Conservation (phyloP, 2,113 vertebrate genomes). For the Pseudonaja textilis region DNA sequence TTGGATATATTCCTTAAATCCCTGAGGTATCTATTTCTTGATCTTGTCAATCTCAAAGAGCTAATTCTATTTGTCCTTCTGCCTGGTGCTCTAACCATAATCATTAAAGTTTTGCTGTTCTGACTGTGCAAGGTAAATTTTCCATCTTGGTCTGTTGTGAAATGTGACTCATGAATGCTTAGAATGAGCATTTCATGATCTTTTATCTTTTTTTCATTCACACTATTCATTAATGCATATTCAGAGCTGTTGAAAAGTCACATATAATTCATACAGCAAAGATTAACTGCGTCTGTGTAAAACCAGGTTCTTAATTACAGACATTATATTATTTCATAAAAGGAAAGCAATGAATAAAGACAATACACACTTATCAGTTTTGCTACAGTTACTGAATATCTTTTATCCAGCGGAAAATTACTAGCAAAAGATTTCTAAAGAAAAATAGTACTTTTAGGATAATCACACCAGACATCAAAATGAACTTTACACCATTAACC, state of each 20-base stretch:
- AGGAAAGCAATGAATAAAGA: background rate
- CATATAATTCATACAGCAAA: background rate
- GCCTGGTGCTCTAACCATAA: background rate
- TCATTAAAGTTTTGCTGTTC: background rate
- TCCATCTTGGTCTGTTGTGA: background rate
- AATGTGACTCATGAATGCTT: background rate
- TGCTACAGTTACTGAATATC: background rate
- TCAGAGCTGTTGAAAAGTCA: background rate
- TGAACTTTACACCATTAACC: constrained; percentile 55
- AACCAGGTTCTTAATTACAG: background rate
- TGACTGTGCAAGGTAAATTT: background rate
- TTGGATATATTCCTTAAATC: background rate
- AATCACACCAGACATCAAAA: constrained; percentile 63
- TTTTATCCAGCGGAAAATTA: background rate
- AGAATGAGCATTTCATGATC: background rate
- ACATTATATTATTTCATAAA: background rate
- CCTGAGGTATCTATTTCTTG: background rate
- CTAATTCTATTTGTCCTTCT: background rate
- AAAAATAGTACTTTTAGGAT: constrained; percentile 43
- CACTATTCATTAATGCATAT: background rate
- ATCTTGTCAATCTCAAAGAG: background rate
- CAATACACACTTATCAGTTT: background rate
- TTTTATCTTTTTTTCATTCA: background rate
- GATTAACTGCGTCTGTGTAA: background rate
- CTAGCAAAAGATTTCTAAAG: constrained; percentile 47